phyloP scores from a whole-genome alignment of 2,797 vertebrate genomes.

The Acanthurus leucopareius region DNA sequence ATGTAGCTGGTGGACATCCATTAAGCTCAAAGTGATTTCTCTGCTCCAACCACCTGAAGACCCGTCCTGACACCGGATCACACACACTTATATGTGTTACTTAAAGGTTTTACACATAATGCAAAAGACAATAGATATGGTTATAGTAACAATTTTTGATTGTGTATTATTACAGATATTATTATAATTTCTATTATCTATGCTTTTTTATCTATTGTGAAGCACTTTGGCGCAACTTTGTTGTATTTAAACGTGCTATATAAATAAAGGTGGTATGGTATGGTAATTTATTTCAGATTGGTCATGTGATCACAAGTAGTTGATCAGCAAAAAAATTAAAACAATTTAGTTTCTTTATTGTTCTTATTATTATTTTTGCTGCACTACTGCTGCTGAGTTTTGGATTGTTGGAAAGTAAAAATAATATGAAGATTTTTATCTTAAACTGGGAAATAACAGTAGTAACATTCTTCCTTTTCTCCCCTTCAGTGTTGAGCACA shows the following conservation, averaged over 20 bases:
- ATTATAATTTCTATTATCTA: too few relatives aligned
- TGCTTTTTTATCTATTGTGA: too few relatives aligned
- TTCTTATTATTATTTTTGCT: neutral
- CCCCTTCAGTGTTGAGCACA: neutral
- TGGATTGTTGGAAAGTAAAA: neutral
- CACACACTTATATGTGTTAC: neutral
- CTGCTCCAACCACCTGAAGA: conserved; percentile 47
- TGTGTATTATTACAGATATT: neutral
- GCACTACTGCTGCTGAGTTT: neutral
- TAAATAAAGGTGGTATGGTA: too few relatives aligned
- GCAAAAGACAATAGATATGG: neutral
- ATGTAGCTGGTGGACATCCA: conserved; percentile 69
- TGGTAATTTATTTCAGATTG: neutral
- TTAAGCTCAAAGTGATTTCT: conserved; percentile 72
- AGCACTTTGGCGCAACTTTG: too few relatives aligned
- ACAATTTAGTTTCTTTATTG: neutral
- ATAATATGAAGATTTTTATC: neutral
- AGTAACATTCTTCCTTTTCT: neutral
- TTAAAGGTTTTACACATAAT: neutral
- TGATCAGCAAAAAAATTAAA: neutral
- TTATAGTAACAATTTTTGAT: neutral
- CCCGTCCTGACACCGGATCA: conserved; percentile 37
- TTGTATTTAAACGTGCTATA: too few relatives aligned
- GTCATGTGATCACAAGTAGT: neutral
- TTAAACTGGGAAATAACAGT: neutral